Evolutionary conservation across 2,888 invertebrate species (phyloP).

Genomic region (Dascillus cervinus): DNA sequence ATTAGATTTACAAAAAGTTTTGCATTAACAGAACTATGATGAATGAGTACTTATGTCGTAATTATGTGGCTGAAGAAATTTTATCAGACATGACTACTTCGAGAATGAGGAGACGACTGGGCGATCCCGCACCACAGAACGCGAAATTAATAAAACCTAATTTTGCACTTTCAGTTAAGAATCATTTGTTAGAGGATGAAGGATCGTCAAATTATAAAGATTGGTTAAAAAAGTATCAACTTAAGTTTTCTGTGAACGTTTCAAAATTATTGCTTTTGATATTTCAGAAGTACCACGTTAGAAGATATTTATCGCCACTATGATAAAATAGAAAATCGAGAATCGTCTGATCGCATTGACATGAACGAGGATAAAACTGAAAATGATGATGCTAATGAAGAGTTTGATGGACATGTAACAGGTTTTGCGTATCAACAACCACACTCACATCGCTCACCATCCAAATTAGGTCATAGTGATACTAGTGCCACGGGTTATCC

Average conservation of each 20-base stretch:
- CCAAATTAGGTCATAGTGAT: slow-evolving; percentile 26
- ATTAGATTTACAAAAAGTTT: slow-evolving; percentile 1
- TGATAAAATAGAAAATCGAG: slow-evolving; percentile 32
- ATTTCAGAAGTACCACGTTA: slow-evolving; percentile 57
- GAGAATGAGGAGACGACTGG: slow-evolving; percentile 41
- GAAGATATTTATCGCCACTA: slow-evolving; percentile 64
- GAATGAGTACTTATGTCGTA: slow-evolving; percentile 71
- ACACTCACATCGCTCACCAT: slow-evolving; percentile 9
- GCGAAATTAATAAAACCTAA: slow-evolving; percentile 24
- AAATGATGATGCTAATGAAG: slow-evolving; percentile 40
- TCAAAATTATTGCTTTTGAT: slow-evolving; percentile 1
- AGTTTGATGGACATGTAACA: slow-evolving; percentile 55
- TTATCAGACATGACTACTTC: slow-evolving; percentile 51
- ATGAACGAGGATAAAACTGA: slow-evolving; percentile 21
- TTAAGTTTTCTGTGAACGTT: slow-evolving; percentile 1
- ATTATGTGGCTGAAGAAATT: slow-evolving; percentile 66
- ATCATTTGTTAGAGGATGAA: slow-evolving; percentile 55
- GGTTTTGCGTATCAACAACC: slow-evolving; percentile 42
- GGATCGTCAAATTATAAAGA: slow-evolving; percentile 67
- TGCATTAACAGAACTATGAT: slow-evolving; percentile 54
- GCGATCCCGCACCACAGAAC: slow-evolving; percentile 34
- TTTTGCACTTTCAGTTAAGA: slow-evolving; percentile 36
- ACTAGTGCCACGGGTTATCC: slow-evolving; percentile 10
- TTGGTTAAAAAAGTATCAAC: slow-evolving; percentile 61
- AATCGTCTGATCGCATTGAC: slow-evolving; percentile 14